Base-by-base conservation (phyloP, 1,140 invertebrate species). In the Drosophila truncata region DNA sequence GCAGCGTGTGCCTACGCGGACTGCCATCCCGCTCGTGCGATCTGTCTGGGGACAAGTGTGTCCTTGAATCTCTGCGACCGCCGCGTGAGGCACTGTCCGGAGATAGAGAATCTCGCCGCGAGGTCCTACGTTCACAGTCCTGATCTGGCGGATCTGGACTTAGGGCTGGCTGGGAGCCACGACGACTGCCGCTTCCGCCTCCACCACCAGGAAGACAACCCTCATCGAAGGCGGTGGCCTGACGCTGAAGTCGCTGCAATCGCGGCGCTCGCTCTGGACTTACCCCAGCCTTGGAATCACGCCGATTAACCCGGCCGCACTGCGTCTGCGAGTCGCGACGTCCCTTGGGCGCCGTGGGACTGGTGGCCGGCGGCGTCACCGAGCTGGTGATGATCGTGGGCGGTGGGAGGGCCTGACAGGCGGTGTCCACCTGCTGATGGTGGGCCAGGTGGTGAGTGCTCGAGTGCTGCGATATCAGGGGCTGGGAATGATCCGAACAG, bases 211-310 rank as follows among this genome's bases (percentile, higher is more conserved):
- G 96, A 60, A 96, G 93, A 49, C 93, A 95, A 58, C 95, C 96
- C 92, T 98, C 97, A 93, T 98, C 97, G 92, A 97, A 97, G 44
- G 97, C 96, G 7, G 97, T 97, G 11, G 96, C 96, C 93, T 98
- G 97, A 42, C 97, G 94, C 80, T 96, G 96, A 49, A 98, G 93
- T 54, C 97, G 94, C 55, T 96, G 95, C 44, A 96, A 93, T 85
- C 96, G 95, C 3, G 95, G 94, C 25, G 95, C 94, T 10, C 95
- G 94, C 92, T 97, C 96, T 33, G 95, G 95, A 85, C 95, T 95
- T 47, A 95, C 94, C 37, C 91, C 91, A n/a, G 94, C 94, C 62
- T 95, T 93, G 13, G 96, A 96, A 92, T 96, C 96, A 65, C 96
- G 93, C 47, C 96, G 93, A 52, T 94, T 95, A 47, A 94, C 87